These are phyloP conservation scores for Beris morrisii DNA, from an alignment of 2,888 invertebrate genomes.

Conservation along the genomic window DNA sequence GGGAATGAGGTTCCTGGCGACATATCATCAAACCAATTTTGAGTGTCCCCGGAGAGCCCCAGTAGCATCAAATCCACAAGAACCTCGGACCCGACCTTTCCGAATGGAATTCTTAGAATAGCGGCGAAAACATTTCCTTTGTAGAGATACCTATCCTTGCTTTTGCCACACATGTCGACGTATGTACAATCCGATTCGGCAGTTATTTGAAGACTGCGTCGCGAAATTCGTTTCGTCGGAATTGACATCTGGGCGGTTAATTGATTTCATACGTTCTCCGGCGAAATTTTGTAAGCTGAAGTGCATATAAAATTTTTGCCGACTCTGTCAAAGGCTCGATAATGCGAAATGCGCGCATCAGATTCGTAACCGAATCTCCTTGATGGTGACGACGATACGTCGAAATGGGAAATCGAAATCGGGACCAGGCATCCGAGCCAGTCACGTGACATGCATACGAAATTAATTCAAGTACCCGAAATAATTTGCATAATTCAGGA, in stretches of 20 bases:
- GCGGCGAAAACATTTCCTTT: background rate
- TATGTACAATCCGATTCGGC: background rate
- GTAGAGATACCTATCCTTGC: conserved; percentile 5
- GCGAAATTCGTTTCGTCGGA: conserved; percentile 20
- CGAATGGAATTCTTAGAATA: conserved; percentile 16
- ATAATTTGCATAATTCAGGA: conserved; percentile 31
- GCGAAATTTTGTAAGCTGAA: conserved; percentile 12
- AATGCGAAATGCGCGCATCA: conserved; percentile 4
- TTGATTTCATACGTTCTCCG: conserved; percentile 26
- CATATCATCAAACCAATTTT: conserved; percentile 23
- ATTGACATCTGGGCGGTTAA: conserved; percentile 33
- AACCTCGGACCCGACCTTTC: conserved; percentile 3
- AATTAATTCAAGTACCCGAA: conserved; percentile 32
- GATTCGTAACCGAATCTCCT: background rate
- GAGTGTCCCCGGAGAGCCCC: conserved; percentile 15
- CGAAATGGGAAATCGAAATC: background rate
- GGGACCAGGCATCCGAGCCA: background rate
- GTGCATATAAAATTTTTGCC: conserved; percentile 16
- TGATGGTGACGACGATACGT: too few relatives aligned
- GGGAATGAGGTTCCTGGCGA: conserved; percentile 7
- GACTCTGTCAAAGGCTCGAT: conserved; percentile 23
- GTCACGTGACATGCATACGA: conserved; percentile 29
- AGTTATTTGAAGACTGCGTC: conserved; percentile 14
- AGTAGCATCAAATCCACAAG: background rate
- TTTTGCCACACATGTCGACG: conserved; percentile 26